Percentiles rank a stretch among this genome's conserved stretches.
These are phyloP conservation scores for Raja brachyura DNA, from an alignment of 2,113 vertebrate genomes.

Conservation along the genomic window DNA sequence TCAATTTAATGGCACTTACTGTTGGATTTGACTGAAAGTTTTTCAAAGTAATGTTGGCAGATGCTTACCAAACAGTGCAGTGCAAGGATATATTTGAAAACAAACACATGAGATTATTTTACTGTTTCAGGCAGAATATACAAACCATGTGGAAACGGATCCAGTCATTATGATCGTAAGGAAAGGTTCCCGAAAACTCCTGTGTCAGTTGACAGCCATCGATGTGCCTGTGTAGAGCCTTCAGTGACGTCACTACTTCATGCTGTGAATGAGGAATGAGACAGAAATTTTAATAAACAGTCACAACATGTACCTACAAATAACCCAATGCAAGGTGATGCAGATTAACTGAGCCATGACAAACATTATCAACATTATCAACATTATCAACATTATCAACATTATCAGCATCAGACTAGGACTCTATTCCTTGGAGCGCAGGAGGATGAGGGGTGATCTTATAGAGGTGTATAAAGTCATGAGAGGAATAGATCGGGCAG, in stretches of 20 bases:
- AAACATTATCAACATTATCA: too few species aligned
- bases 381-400: too few species aligned
- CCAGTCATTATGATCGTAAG: conserved; percentile 68
- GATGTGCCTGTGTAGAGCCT: conserved; percentile 64
- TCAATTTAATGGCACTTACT: neutral
- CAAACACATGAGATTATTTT: neutral
- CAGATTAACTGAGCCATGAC: too few species aligned
- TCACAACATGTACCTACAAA: too few species aligned
- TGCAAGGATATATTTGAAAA: neutral
- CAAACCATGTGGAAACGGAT: conserved; percentile 66
- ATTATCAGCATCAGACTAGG: too few species aligned
- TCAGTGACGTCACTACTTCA: conserved; percentile 66
- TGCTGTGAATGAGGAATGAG: conserved; percentile 49
- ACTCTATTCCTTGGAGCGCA: too few species aligned
- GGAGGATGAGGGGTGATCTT: too few species aligned
- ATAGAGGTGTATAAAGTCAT: too few species aligned
- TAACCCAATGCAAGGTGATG: too few species aligned
- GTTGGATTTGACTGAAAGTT: neutral
- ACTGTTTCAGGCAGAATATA: conserved; percentile 3
- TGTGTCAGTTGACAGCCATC: conserved; percentile 65
- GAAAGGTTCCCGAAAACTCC: conserved; percentile 65
- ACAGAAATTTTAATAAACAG: too few species aligned
- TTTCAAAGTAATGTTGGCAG: neutral
- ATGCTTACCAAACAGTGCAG: neutral
- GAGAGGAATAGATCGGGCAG: too few species aligned